These are phyloP conservation scores for Tichodroma muraria DNA, from an alignment of 2,113 vertebrate species.

Conservation along the genomic window DNA sequence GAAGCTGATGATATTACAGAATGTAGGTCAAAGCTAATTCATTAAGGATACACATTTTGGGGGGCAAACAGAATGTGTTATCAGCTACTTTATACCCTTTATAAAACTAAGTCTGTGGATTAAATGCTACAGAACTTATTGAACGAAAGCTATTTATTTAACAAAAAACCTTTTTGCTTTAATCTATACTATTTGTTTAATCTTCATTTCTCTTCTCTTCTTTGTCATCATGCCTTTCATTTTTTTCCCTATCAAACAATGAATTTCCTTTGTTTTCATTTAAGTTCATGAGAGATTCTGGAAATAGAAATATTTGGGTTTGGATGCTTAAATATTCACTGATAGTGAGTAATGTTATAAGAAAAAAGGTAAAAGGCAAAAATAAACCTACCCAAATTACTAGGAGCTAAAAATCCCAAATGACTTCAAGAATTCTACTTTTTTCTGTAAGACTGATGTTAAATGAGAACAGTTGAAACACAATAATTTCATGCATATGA, in stretches of 20 bases:
- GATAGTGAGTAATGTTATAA: neutral
- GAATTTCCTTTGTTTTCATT: neutral
- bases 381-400: rapidly evolving
- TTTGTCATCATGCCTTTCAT: neutral
- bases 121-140: neutral
- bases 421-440: neutral
- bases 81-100: neutral
- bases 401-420: neutral
- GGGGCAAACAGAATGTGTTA: neutral
- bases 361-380: neutral
- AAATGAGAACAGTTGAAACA: neutral
- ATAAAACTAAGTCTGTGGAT: neutral
- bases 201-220: neutral
- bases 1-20: neutral
- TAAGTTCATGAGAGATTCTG: neutral
- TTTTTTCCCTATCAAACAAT: neutral
- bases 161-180: neutral
- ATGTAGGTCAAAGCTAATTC: neutral
- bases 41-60: neutral
- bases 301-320: neutral
- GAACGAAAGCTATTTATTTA: neutral
- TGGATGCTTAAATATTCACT: neutral
- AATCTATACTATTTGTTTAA: neutral
- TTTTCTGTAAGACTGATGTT: neutral
- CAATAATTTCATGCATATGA: neutral